phyloP scores from a whole-genome alignment of 2,888 invertebrate genomes.

The Ptychoptera contaminata region DNA sequence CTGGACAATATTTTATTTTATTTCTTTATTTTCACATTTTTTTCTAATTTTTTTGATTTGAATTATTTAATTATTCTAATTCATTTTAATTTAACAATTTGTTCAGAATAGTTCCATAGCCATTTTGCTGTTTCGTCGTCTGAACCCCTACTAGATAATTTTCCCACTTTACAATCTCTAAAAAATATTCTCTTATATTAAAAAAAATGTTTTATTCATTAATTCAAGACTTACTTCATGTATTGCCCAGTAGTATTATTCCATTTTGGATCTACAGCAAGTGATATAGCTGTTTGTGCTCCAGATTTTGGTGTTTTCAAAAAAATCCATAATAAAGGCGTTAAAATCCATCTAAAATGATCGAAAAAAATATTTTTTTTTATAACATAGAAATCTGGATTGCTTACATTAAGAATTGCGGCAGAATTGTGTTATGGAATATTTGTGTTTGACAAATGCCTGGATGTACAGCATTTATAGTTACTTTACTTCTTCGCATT shows the following conservation, averaged over 20 bases:
- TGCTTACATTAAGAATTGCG: slow-evolving; percentile 30
- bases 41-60: too few relatives aligned
- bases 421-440: slow-evolving; percentile 46
- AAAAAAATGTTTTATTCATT: neutral
- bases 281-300: slow-evolving; percentile 26
- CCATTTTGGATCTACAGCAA: slow-evolving; percentile 26
- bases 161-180: slow-evolving; percentile 42
- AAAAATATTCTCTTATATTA: slow-evolving; percentile 15
- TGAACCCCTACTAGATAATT: slow-evolving; percentile 36
- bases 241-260: slow-evolving; percentile 21
- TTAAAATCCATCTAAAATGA: slow-evolving; percentile 13
- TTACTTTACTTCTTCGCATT: slow-evolving; percentile 44
- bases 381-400: slow-evolving; percentile 3
- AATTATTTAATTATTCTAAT: too few relatives aligned
- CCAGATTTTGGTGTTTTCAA: slow-evolving; percentile 23
- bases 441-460: slow-evolving; percentile 67
- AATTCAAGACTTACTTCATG: slow-evolving; percentile 12
- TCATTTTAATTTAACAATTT: slow-evolving; percentile 17
- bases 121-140: slow-evolving; percentile 36
- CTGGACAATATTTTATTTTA: too few relatives aligned
- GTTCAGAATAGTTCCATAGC: slow-evolving; percentile 41
- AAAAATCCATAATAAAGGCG: slow-evolving; percentile 20
- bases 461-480: slow-evolving; percentile 71
- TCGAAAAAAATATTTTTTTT: neutral
- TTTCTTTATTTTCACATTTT: too few relatives aligned